Base-by-base conservation (phyloP, 1,140 invertebrate genomes). In the Cheumatopsyche charites region DNA sequence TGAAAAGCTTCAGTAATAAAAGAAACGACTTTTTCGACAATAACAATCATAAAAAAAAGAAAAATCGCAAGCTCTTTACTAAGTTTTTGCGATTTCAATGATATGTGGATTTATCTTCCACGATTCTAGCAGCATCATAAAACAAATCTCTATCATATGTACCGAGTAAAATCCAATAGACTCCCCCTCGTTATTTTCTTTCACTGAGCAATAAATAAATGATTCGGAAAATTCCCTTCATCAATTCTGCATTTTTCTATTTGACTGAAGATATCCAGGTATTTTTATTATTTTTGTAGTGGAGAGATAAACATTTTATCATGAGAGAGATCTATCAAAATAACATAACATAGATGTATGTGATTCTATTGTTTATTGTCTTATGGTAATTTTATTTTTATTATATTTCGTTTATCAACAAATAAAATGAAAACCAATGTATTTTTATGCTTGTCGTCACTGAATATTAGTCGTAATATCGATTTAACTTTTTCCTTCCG, bases 191-290 rank as follows among this genome's bases (percentile, higher is more conserved):
- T 15, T 70, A 42, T 72, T 73, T 66, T 69, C 74, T 66, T 70
- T 67, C 61, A 36, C 49, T 67, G 15, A 65, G 70, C 74, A 73
- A 75, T 75, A 75, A 75, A 75, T 72, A 75, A 75, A 72, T 71
- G 74, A 72, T 17, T 66, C 68, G 71, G 74, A 75, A 75, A 68
- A 68, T 17, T 19, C 19, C 41, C 62, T 17, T 11, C 36, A 11
- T 41, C 29, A 63, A 25, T 25, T 13, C 55, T 12, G 11, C 23
- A 58, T 58, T 23, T 26, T 11, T 58, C 55, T 13, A 23, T 58
- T 26, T 58, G 55, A 36, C 9, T 36, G 29, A 36, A 36, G 9
- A 36, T n/a, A n/a, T n/a, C n/a, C n/a, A n/a, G n/a, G 9, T 36
- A 36, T 36, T 36, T 36, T 36, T 9, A n/a, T n/a, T n/a, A n/a